Conservation (phyloP, 1,140 invertebrate species). For the Chlorops oryzae region DNA sequence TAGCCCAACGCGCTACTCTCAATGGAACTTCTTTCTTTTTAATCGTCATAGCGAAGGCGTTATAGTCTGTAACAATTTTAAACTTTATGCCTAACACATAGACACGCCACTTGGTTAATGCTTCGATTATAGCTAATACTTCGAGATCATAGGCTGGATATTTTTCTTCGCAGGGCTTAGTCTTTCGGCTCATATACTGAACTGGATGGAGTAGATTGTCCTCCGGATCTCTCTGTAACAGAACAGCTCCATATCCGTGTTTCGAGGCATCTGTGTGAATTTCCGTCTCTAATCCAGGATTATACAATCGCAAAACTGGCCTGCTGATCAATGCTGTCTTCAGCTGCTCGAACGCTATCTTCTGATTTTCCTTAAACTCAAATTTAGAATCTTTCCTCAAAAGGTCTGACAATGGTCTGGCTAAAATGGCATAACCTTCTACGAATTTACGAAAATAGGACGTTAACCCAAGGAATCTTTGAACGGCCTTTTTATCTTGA, state of each 20-base stretch:
- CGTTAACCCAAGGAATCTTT: not conserved
- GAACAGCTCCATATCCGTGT: constrained; percentile 28
- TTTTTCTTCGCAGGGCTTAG: constrained; percentile 23
- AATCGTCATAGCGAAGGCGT: constrained; percentile 8
- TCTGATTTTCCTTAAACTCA: not conserved
- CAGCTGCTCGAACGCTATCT: constrained; percentile 14
- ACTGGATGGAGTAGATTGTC: constrained; percentile 28
- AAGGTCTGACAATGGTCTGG: not conserved
- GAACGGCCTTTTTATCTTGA: not conserved
- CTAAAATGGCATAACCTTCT: not conserved
- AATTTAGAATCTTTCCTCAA: not conserved
- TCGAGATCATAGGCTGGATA: constrained; percentile 30
- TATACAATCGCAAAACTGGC: constrained; percentile 19
- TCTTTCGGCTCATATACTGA: constrained; percentile 29
- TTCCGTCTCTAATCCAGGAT: constrained; percentile 17
- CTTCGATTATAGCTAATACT: constrained; percentile 22
- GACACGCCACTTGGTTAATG: constrained; percentile 24
- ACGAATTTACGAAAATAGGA: not conserved
- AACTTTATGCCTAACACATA: constrained; percentile 47
- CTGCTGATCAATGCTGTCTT: constrained; percentile 11
- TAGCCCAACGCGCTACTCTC: constrained; percentile 7
- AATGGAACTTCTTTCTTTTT: constrained; percentile 10
- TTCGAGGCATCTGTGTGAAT: constrained; percentile 26
- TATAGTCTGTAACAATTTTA: constrained; percentile 36
- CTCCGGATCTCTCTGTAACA: constrained; percentile 22